Conservation (phyloP, 2,888 invertebrate genomes). For the Caenorhabditis becei region DNA sequence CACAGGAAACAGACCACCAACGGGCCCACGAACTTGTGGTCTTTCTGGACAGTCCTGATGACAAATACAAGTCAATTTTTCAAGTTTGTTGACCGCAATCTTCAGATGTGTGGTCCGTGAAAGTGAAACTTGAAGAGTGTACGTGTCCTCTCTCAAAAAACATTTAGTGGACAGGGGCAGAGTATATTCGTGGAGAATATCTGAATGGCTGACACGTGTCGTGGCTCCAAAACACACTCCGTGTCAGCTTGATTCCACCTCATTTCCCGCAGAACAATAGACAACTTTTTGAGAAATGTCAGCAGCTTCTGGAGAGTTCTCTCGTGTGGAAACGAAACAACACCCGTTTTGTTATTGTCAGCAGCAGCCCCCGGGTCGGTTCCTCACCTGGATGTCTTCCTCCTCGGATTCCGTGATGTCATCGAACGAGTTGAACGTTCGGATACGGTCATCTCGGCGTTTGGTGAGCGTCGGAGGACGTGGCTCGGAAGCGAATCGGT, state of each 20-base stretch:
- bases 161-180: too few species aligned
- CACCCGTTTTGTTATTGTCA: background rate
- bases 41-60: background rate
- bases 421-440: constrained; percentile 66
- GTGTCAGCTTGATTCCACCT: background rate
- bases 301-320: background rate
- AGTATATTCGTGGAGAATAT: background rate
- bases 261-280: constrained; percentile 6
- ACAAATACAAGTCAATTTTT: too few species aligned
- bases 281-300: background rate
- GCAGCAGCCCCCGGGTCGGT: too few species aligned
- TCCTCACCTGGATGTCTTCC: constrained; percentile 63
- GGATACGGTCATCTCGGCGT: constrained; percentile 65
- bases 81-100: background rate
- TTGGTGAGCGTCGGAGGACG: constrained; percentile 48
- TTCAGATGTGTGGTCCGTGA: constrained; percentile 5
- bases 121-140: background rate
- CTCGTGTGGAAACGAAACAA: constrained; percentile 17
- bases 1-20: background rate
- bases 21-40: too few species aligned
- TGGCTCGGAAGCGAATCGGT: constrained; percentile 52
- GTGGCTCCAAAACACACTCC: background rate
- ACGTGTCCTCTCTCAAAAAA: background rate
- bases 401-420: constrained; percentile 70
- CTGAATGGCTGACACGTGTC: background rate